Conservation (phyloP, 2,113 vertebrate genomes). For the Todiramphus chloris region DNA sequence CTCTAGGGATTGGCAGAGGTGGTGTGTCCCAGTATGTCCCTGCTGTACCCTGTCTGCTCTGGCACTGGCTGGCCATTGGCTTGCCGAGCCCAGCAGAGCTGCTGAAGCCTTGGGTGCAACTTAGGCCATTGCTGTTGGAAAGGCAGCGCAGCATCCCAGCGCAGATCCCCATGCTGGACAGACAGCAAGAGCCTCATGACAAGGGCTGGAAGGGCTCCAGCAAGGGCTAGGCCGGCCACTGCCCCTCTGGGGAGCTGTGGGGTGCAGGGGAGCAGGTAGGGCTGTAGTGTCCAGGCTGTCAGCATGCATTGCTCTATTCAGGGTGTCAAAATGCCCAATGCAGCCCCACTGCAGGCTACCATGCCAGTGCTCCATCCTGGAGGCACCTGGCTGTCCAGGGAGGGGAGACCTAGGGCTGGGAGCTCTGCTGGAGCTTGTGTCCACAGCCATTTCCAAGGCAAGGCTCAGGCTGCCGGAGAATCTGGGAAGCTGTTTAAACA, state of each 20-base stretch:
- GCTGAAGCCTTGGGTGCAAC: background rate
- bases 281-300: background rate
- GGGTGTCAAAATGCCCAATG: background rate
- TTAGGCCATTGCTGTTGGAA: background rate
- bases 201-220: background rate
- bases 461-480: background rate
- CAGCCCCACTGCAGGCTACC: background rate
- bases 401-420: background rate
- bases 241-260: background rate
- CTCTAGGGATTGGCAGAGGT: background rate
- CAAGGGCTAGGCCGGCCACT: background rate
- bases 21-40: background rate
- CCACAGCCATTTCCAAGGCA: background rate
- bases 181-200: fast-evolving
- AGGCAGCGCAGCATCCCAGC: background rate
- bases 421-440: background rate
- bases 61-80: fast-evolving
- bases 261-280: background rate
- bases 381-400: background rate
- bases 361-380: fast-evolving
- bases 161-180: background rate
- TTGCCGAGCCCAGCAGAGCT: fast-evolving
- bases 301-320: background rate
- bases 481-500: conserved; percentile 53
- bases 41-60: background rate